phyloP scores from a whole-genome alignment of 1,140 invertebrate genomes.

The Caenorhabditis latens region DNA sequence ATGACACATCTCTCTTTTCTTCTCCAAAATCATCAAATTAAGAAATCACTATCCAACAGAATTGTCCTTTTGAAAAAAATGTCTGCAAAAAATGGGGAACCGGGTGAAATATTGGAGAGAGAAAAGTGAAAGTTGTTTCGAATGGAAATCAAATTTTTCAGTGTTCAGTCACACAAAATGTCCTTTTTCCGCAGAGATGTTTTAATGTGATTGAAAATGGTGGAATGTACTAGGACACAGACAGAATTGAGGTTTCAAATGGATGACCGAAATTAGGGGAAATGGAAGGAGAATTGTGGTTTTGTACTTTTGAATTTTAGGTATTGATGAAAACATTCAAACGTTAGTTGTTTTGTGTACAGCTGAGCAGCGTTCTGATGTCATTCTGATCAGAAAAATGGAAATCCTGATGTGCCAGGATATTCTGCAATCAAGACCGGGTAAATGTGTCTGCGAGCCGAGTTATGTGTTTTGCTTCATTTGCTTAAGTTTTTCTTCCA shows the following conservation, averaged over 20 bases:
- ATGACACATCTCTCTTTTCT: neutral
- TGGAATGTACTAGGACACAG: neutral
- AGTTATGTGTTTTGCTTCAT: too few species aligned
- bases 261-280: neutral
- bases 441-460: too few species aligned
- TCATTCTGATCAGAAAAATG: too few species aligned
- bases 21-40: neutral
- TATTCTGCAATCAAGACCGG: too few species aligned
- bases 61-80: neutral
- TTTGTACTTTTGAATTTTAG: neutral
- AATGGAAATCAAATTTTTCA: neutral
- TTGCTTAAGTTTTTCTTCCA: too few species aligned
- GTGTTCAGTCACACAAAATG: neutral
- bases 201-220: constrained; percentile 13
- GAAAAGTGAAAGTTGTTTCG: constrained; percentile 1
- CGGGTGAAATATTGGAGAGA: neutral
- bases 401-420: too few species aligned
- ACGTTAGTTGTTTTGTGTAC: too few species aligned
- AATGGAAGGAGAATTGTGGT: neutral
- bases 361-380: too few species aligned
- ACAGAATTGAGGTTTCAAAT: neutral
- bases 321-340: too few species aligned
- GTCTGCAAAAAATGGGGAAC: neutral
- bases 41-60: neutral
- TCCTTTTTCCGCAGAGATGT: neutral